phyloP scores from a whole-genome alignment of 1,140 invertebrate species.

The Trichonephila inaurata region DNA sequence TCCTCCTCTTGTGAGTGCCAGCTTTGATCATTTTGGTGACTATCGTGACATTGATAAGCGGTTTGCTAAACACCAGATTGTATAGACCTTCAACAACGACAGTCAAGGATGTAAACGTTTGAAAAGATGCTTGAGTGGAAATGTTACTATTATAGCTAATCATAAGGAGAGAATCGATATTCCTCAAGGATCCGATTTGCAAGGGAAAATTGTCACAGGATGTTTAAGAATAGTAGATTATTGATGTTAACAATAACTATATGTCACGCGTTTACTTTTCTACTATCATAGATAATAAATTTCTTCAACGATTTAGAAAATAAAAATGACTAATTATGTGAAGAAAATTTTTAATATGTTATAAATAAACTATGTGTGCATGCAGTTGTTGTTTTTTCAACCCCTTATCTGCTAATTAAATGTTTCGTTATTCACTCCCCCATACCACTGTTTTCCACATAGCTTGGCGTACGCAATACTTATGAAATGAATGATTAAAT shows the following conservation, averaged over 20 bases:
- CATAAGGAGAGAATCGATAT: slow-evolving; percentile 99
- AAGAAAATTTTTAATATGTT: no score
- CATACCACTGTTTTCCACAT: no score
- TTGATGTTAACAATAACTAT: background rate
- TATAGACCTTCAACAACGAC: slow-evolving; percentile 97
- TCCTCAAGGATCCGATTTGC: slow-evolving; percentile 93
- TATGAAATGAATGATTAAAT: no score
- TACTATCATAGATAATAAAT: no score
- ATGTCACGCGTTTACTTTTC: no score
- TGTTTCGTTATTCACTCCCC: no score
- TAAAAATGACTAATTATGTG: no score
- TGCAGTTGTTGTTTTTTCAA: no score
- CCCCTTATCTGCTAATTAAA: no score
- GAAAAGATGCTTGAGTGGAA: slow-evolving; percentile 96
- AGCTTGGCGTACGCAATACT: no score
- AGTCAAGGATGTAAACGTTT: slow-evolving; percentile 99
- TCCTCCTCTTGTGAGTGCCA: slow-evolving; percentile 97
- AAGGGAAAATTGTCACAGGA: slow-evolving; percentile 34
- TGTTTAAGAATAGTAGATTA: slow-evolving; percentile 28
- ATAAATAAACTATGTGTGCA: no score
- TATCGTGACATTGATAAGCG: slow-evolving; percentile 91
- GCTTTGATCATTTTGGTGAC: slow-evolving; percentile 97
- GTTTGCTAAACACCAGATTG: slow-evolving; percentile 97
- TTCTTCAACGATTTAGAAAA: no score
- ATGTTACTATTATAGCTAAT: slow-evolving; percentile 99